Conservation (phyloP, 2,113 vertebrate species). For the Oncorhynchus tshawytscha region DNA sequence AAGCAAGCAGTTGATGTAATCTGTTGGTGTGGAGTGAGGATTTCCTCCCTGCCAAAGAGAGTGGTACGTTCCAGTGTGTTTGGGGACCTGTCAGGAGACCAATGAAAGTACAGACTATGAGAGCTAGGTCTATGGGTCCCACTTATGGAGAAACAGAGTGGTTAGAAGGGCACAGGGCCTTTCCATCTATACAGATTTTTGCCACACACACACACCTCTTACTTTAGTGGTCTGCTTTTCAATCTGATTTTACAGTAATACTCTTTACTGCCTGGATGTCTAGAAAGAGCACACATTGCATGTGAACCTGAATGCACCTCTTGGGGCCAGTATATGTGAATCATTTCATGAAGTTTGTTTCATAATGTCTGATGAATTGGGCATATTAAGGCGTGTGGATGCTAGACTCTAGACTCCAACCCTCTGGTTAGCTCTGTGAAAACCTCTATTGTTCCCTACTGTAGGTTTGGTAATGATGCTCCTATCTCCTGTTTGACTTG, state of each 20-base stretch:
- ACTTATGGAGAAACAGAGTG: too few species aligned
- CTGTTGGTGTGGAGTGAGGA: constrained; percentile 39
- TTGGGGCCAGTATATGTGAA: constrained; percentile 31
- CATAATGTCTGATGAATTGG: constrained; percentile 48
- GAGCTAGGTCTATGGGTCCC: too few species aligned
- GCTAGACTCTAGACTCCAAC: constrained; percentile 36
- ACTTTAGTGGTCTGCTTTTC: too few species aligned
- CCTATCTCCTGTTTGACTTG: constrained; percentile 73
- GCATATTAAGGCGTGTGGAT: constrained; percentile 41
- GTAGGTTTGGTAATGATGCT: constrained; percentile 31
- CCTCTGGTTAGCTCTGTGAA: constrained; percentile 50
- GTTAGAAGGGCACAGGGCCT: too few species aligned
- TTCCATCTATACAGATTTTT: too few species aligned
- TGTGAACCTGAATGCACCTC: not conserved
- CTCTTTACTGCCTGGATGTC: too few species aligned
- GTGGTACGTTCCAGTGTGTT: not conserved
- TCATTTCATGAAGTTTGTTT: constrained; percentile 40
- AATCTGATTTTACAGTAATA: too few species aligned
- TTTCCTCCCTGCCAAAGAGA: constrained; percentile 25
- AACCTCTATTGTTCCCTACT: constrained; percentile 46
- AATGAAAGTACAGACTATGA: too few species aligned
- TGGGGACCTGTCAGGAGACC: not conserved
- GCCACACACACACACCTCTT: too few species aligned
- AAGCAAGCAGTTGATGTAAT: constrained; percentile 32
- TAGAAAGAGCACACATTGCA: not conserved